These are phyloP conservation scores for Chrysaora quinquecirrha DNA, from an alignment of 30 jellyfish, hydroid and myxozoan genomes.

Conservation along the genomic window DNA sequence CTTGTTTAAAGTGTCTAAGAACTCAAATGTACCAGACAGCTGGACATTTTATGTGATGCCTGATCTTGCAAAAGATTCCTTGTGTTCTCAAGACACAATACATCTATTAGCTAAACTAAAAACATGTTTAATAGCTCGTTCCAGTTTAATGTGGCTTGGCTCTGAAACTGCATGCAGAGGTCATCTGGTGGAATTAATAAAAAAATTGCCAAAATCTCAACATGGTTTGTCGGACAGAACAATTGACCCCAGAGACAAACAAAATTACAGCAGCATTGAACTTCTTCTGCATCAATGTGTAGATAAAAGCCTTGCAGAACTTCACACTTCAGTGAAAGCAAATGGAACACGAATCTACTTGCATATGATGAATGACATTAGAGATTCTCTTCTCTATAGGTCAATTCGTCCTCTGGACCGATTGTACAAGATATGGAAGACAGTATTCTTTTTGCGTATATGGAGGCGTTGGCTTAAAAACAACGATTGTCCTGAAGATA, in stretches of 20 bases:
- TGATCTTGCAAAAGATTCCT: neutral
- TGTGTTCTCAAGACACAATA: neutral
- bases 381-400: conserved; percentile 2
- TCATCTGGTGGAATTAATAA: neutral
- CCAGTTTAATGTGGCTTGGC: neutral
- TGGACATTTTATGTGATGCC: conserved; percentile 3
- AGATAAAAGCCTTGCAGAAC: neutral
- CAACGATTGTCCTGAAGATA: neutral
- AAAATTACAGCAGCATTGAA: neutral
- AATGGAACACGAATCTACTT: neutral
- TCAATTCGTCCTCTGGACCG: neutral
- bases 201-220: neutral
- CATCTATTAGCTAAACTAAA: neutral
- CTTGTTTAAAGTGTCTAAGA: neutral
- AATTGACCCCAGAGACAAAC: neutral
- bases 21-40: neutral
- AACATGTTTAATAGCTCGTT: neutral
- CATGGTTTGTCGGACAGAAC: neutral
- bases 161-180: neutral
- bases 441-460: neutral
- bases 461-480: conserved; percentile 7
- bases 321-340: neutral
- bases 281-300: neutral
- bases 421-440: neutral
- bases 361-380: neutral